These are phyloP conservation scores for Bungarus multicinctus DNA, from an alignment of 2,113 vertebrate genomes.

Conservation along the genomic window DNA sequence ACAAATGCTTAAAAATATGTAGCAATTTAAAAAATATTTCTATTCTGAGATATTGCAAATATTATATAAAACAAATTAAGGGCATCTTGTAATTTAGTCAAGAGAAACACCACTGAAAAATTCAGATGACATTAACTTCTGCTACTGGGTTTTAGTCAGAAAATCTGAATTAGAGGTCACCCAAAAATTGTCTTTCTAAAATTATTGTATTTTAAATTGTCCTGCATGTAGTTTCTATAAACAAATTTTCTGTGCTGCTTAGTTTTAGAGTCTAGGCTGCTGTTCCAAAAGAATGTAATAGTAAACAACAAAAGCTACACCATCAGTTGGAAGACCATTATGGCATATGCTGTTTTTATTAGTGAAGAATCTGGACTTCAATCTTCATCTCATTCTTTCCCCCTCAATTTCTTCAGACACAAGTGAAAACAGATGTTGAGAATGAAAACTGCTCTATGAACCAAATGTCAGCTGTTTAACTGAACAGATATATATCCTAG, in stretches of 20 bases:
- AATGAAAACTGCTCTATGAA: conserved; percentile 60
- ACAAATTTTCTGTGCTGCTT: conserved; percentile 11
- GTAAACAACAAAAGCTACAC: neutral
- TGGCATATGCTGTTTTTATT: neutral
- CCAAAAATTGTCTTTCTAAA: neutral
- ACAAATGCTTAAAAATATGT: neutral
- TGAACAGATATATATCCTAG: conserved; percentile 57
- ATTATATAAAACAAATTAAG: conserved; percentile 50
- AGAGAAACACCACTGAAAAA: conserved; percentile 50
- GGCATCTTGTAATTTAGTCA: conserved; percentile 32
- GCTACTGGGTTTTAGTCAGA: conserved; percentile 43
- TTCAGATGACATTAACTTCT: conserved; percentile 49
- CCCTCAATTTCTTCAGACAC: neutral
- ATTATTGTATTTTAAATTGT: neutral
- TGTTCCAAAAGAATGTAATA: neutral
- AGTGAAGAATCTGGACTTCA: neutral
- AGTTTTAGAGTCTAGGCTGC: conserved; percentile 2
- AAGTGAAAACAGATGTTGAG: conserved; percentile 7
- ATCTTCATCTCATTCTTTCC: neutral
- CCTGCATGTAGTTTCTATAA: neutral
- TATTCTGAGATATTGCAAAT: neutral
- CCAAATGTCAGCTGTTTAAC: conserved; percentile 59
- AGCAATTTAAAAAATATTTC: conserved; percentile 26
- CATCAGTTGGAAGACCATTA: neutral
- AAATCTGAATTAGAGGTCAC: neutral